Evolutionary conservation across 2,113 vertebrate species (phyloP), one percentile per base, ranked within the genome.

Genomic region (Pelecanoides urinatrix): DNA sequence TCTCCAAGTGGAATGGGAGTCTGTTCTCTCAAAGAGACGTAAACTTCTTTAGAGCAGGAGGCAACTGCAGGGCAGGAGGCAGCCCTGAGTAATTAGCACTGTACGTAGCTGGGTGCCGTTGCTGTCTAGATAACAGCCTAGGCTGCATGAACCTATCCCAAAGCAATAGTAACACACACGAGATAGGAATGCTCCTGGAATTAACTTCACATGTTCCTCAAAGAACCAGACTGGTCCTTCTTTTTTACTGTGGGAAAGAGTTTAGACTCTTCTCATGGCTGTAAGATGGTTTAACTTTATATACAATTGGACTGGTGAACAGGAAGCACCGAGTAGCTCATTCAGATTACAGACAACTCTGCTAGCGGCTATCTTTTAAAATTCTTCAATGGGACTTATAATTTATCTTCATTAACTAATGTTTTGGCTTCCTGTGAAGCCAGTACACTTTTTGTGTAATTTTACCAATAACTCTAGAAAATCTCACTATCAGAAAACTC

Each of bases 31-130:
- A 13, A 7, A 73, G 90, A 62, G 42, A 23, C 0, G 1, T 8
- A 50, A 27, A 74, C 5, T 53, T 42, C 67, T 52, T 23, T 1
- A 19, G 30, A 49, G 47, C 16, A 26, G 19, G 25, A 73, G 81
- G 50, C 58, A 87, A n/a, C 1, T 7, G 68, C 18, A 15, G 44
- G 14, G 16, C 26, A 56, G 26, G 38, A 55, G 42, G 18, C 49
- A 44, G 30, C 47, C 23, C 50, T 34, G 36, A 73, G 29, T 3
- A 32, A 34, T 3, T 11, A 59, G 84, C 82, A 47, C 30, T 8
- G n/a, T 3, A 7, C 0, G 0, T 5, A 65, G 11, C 25, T 44
- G 49, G 53, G 44, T 49, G 20, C 34, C n/a, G 6, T 6, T 29
- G 44, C 65, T 44, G n/a, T 13, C 52, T 30, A 86, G 62, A 2